Percentiles rank a stretch among this genome's conserved stretches.
Evolutionary conservation across 2,113 vertebrate species (phyloP).

Genomic region (Lophotis ruficrista): DNA sequence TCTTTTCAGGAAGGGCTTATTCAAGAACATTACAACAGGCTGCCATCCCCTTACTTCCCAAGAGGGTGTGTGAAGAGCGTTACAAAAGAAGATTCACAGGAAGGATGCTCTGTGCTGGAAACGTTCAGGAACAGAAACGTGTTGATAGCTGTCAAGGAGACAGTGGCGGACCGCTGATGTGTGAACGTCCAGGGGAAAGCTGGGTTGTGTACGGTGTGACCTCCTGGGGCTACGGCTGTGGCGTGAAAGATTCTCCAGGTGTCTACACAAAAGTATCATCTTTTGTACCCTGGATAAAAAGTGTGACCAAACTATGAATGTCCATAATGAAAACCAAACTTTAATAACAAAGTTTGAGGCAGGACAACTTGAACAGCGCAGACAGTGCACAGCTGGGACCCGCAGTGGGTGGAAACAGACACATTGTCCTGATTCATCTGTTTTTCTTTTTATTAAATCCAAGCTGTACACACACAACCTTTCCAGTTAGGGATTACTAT

Average conservation of each 20-base stretch:
- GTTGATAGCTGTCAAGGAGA: constrained; percentile 98
- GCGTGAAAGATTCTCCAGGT: constrained; percentile 89
- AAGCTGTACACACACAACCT: not conserved
- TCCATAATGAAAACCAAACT: not conserved
- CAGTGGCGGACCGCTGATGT: constrained; percentile 94
- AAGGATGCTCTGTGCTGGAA: constrained; percentile 96
- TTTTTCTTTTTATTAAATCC: not conserved
- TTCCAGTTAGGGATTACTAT: not conserved
- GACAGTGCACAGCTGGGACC: not conserved
- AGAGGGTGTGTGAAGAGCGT: constrained; percentile 86
- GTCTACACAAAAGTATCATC: constrained; percentile 96
- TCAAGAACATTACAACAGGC: constrained; percentile 96
- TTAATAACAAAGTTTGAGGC: not conserved
- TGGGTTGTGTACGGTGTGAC: constrained; percentile 96
- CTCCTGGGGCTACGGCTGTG: constrained; percentile 95
- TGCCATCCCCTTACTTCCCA: constrained; percentile 86
- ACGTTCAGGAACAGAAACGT: constrained; percentile 72
- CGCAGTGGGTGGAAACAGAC: not conserved
- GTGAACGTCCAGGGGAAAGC: constrained; percentile 82
- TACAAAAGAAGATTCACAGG: constrained; percentile 88
- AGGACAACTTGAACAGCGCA: not conserved
- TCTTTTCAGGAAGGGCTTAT: constrained; percentile 85
- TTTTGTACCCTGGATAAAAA: constrained; percentile 92
- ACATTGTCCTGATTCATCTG: not conserved
- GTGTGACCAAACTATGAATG: constrained; percentile 79